These are phyloP conservation scores for Kryptolebias marmoratus DNA, from an alignment of 2,113 vertebrate species.

Conservation along the genomic window DNA sequence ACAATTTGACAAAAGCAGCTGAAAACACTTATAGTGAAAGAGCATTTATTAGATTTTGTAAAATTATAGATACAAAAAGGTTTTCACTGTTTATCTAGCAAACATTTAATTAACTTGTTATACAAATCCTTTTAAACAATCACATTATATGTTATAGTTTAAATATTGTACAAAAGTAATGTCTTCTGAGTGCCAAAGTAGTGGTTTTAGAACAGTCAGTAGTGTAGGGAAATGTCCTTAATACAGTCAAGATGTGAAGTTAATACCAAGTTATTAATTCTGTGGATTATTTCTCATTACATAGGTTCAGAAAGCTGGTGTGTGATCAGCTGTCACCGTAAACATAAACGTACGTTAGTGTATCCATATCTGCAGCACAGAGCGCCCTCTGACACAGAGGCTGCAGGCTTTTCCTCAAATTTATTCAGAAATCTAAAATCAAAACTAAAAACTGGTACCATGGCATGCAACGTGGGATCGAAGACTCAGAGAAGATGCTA, in stretches of 20 bases:
- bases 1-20: background rate
- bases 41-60: constrained; percentile 48
- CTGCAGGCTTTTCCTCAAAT: too few relatives aligned
- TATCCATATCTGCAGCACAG: too few relatives aligned
- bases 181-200: constrained; percentile 19
- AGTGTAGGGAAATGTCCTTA: constrained; percentile 14
- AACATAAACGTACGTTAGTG: constrained; percentile 1
- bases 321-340: background rate
- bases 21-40: constrained; percentile 11
- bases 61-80: constrained; percentile 26
- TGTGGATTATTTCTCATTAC: constrained; percentile 36
- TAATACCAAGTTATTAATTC: background rate
- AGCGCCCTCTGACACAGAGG: too few relatives aligned
- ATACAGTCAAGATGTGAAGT: constrained; percentile 18
- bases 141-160: constrained; percentile 15
- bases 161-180: constrained; percentile 44
- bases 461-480: too few relatives aligned
- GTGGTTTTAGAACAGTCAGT: constrained; percentile 30
- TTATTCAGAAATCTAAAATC: too few relatives aligned
- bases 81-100: constrained; percentile 41
- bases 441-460: too few relatives aligned
- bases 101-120: constrained; percentile 39
- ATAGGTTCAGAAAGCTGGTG: constrained; percentile 11
- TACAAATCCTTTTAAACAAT: constrained; percentile 21
- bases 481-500: too few relatives aligned